A percentile compares a stretch with the other conserved stretches of the same genome.
Conservation (phyloP, 1,140 invertebrate species). For the Diabrotica undecimpunctata region DNA sequence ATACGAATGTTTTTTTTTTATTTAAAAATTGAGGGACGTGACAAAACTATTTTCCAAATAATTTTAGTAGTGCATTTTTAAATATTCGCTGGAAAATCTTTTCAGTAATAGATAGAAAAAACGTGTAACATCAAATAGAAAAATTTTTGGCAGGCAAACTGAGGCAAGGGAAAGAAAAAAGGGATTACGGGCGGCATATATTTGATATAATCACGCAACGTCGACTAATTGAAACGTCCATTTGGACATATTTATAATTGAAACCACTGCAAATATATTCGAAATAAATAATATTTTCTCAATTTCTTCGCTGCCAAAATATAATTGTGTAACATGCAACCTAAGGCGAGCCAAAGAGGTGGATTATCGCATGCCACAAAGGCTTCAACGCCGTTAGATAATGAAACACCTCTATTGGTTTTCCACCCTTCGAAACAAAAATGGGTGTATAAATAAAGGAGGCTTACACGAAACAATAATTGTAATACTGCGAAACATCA, state of each 20-base stretch:
- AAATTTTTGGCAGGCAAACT: not conserved
- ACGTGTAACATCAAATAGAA: too few species aligned
- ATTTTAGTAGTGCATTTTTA: too few species aligned
- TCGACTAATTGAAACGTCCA: conserved; percentile 29
- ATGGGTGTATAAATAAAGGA: too few species aligned
- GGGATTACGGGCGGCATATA: conserved; percentile 7
- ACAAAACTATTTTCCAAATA: too few species aligned
- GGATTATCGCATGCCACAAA: conserved; percentile 13
- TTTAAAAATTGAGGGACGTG: too few species aligned
- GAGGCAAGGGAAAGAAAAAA: not conserved
- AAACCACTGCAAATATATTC: conserved; percentile 25
- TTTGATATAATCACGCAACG: conserved; percentile 21
- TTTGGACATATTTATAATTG: conserved; percentile 32
- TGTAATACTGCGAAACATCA: too few species aligned
- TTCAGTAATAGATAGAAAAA: too few species aligned
- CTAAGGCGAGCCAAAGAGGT: not conserved
- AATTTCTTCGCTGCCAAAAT: conserved; percentile 21
- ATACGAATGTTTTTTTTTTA: too few species aligned
- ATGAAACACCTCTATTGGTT: not conserved
- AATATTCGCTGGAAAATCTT: too few species aligned
- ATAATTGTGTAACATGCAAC: conserved; percentile 18
- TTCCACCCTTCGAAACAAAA: too few species aligned
- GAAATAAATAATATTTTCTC: conserved; percentile 26
- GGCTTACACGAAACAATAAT: too few species aligned
- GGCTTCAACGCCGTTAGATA: conserved; percentile 1